phyloP scores from a whole-genome alignment of 2,888 invertebrate genomes.

The Sepiola atlantica region DNA sequence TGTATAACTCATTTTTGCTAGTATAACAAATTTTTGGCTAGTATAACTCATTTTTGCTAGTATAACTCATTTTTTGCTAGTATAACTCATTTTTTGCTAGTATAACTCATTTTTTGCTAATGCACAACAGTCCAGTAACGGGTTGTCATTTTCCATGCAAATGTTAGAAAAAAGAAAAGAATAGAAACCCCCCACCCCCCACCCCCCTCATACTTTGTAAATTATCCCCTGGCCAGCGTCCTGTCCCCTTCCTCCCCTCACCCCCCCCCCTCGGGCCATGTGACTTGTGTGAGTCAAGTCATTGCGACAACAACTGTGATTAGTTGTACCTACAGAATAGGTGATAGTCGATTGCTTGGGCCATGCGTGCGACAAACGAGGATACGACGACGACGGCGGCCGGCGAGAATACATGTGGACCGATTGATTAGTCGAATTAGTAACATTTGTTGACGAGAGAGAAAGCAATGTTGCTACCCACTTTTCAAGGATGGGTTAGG shows the following conservation, averaged over 20 bases:
- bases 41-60: too few species aligned
- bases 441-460: background rate
- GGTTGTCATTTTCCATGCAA: background rate
- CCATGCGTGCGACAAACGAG: background rate
- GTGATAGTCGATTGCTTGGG: slow-evolving; percentile 10
- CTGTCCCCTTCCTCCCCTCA: too few species aligned
- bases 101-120: too few species aligned
- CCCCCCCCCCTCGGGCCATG: background rate
- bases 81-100: too few species aligned
- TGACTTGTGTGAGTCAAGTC: slow-evolving; percentile 24
- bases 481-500: background rate
- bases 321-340: background rate
- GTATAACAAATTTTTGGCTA: too few species aligned
- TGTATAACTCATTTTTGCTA: too few species aligned
- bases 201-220: background rate
- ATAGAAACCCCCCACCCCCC: too few species aligned
- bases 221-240: background rate
- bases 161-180: too few species aligned
- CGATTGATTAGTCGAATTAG: background rate
- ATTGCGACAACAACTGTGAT: background rate
- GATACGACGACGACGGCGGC: background rate
- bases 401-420: background rate
- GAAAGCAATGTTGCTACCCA: background rate
- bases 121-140: background rate
- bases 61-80: too few species aligned